Evolutionary conservation across 2,113 vertebrate genomes (phyloP), one percentile per base, ranked within the genome.

Genomic region (Acanthisitta chloris): DNA sequence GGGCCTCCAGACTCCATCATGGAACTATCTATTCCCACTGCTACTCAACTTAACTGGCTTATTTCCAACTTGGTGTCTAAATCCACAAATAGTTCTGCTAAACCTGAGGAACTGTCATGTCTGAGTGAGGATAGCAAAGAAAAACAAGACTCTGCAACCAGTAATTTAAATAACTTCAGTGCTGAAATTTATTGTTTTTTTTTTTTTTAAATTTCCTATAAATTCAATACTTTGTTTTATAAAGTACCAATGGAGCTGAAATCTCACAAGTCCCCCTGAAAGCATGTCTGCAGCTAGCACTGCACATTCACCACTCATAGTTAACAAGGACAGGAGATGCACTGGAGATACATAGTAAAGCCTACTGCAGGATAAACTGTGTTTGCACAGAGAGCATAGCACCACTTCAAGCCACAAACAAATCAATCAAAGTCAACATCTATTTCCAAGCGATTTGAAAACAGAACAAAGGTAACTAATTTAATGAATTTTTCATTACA

Each of bases 391-490:
- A 62, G 49, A 66, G 18, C 67, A 20, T 3, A 59, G 59, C 94
- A 83, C 71, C 59, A 81, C 71, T 92, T 83, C 95, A 67, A 90
- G 90, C 64, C 82, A 83, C 82, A 92, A 93, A 92, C 89, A 93
- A 74, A 96, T 96, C 94, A 94, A 91, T 96, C 91, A 91, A 92
- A 91, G 83, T 89, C 94, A 92, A 87, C 94, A 72, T 69, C 89
- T 89, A 91, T 94, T 96, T 96, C 94, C 91, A 94, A 91, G 81
- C 45, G 69, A 94, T 96, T 94, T 88, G 69, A 88, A 93, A 94
- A 81, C 79, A 78, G 46, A 82, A 93, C 64, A 79, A 96, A 97
- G 74, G 85, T 55, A 86, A 94, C 90, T 86, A 90, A 96, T 92
- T 82, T 62, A 95, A 96, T 95, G 67, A 90, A 93, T 90, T 74